Evolutionary conservation across 2,797 vertebrate species (phyloP), one percentile per base, ranked within the genome.

Genomic region (Garrulus glandarius): DNA sequence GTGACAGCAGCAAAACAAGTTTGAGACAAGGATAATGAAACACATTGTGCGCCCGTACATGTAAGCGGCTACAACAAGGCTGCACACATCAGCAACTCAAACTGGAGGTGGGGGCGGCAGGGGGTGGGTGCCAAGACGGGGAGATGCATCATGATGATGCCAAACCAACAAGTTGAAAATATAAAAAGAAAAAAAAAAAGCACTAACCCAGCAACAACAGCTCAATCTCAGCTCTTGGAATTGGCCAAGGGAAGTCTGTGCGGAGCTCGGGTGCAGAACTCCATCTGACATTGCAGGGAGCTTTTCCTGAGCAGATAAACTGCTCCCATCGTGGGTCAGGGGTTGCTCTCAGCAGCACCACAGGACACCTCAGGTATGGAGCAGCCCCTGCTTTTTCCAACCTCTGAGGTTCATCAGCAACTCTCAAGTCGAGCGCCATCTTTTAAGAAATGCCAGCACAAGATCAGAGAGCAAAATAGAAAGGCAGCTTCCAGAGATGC

Each of bases 1-100:
- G 27, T 96, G 96, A 97, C 96, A 97, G 94, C 95, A 96, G 94
- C 90, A 96, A 97, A 97, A 96, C 96, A 96, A 96, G 95, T 96
- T 92, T 94, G 96, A 97, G 93, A 96, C 91, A 91, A 74, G 92
- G 95, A 95, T 96, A 96, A 96, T 96, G 96, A 96, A 97, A 97
- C 92, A 96, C 95, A 95, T 92, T 91, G 91, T 93, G 70, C 47
- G 41, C 59, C 64, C 39, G 37, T 70, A 89, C 6, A n/a, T 91
- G 89, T 94, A 86, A 90, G 68, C 2, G 67, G 86, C 79, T 70
- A 8, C 86, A 92, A 76, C 75, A 55, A 83, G 92, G 88, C 78
- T 93, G 67, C 0, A 15, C 83, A 64, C 91, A 93, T 76, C 87
- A 64, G 74, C 43, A 44, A 47, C 76, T 91, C 70, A 43, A 27